A percentile compares a stretch with the other conserved stretches of the same genome.
phyloP scores from a whole-genome alignment of 2,797 vertebrate species.

The Glossophaga mutica region DNA sequence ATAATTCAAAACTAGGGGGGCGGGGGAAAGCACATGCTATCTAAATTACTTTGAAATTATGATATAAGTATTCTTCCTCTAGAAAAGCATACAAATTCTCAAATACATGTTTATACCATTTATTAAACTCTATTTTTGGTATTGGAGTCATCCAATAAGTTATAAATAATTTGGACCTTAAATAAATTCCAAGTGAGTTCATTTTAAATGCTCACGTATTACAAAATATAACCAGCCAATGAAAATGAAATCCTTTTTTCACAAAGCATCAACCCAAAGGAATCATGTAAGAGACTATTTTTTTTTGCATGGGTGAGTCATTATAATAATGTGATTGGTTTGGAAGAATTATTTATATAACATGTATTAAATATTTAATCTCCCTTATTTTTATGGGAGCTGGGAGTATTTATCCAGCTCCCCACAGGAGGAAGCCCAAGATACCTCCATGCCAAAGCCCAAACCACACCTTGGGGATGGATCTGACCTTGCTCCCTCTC shows the following conservation, averaged over 20 bases:
- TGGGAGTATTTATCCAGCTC: background rate
- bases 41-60: conserved; percentile 9
- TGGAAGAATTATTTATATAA: background rate
- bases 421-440: background rate
- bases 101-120: background rate
- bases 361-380: background rate
- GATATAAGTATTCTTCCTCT: background rate
- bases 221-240: background rate
- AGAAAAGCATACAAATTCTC: background rate
- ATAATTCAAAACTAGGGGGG: background rate
- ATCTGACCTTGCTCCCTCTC: background rate
- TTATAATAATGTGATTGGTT: background rate
- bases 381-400: background rate
- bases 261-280: background rate
- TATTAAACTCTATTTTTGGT: background rate
- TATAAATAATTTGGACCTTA: conserved; percentile 6
- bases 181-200: conserved; percentile 23
- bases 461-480: background rate
- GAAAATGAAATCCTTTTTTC: background rate
- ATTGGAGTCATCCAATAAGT: conserved; percentile 14
- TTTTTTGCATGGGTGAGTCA: background rate
- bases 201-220: background rate
- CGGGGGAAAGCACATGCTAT: background rate
- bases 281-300: background rate
- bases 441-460: background rate